Evolutionary conservation across 1,140 invertebrate genomes (phyloP), one percentile per base, ranked within the genome.

Genomic region (Lethocerus indicus): DNA sequence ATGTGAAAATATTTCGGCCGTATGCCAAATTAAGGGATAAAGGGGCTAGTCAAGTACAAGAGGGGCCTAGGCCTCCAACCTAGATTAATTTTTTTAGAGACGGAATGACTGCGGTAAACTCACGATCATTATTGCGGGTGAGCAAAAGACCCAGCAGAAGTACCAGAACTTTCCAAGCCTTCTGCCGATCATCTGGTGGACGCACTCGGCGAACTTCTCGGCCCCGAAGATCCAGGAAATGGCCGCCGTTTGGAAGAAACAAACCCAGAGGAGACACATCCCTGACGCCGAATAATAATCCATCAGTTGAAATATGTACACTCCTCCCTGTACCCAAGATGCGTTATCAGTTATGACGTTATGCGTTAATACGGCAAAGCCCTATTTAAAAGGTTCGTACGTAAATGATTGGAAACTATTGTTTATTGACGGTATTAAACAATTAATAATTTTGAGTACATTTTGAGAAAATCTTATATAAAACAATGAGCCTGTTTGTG

Each of bases 241-340:
- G 2, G 70, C 72, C 29, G 79, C 64, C 28, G 74, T 78, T 64
- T 81, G 46, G 56, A 77, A 75, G 60, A 81, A 74, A 56, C 75
- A 76, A 2, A 78, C 74, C 69, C 75, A 77, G 2, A 81, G 60
- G 27, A 81, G 64, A 24, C 78, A 72, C 64, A 81, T 75, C 23
- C 79, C 78, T 52, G 74, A 73, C 13, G 75, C 78, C 9, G 78
- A 77, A 57, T 82, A 82, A 57, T 74, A 78, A 58, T 82, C 79
- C 70, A 81, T 78, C 49, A 82, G 56, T 65, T 81, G 78, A 60
- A 82, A 81, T 51, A 80, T 71, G 57, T 78, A 82, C 61, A 78
- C 75, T 50, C 79, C 78, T 20, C 78, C 78, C 77, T 75, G 56
- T 50, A 69, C 67, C 54, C 16, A 42, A 32, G 9, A 32, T 32